Base-by-base conservation (phyloP, 2,113 vertebrate genomes). In the Leptocoma aspasia region DNA sequence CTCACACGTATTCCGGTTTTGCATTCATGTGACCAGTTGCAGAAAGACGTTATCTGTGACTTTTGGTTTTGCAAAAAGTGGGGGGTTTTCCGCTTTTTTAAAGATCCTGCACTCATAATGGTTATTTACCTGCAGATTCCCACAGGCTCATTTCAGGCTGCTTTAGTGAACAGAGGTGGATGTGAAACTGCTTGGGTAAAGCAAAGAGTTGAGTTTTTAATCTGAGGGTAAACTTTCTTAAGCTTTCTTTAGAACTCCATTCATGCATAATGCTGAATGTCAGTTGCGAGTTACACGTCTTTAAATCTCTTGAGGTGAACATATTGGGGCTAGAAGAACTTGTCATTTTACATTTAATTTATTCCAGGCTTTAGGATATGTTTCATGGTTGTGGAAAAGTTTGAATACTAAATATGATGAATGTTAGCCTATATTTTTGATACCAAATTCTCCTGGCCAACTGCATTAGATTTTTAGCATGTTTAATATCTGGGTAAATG, bases 321-420 rank as follows among this genome's bases (percentile, higher is more conserved):
- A 68, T 84, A 77, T 82, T 82, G 60, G 64, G 84, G 57, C 79
- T 86, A 84, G 64, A 84, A 90, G 80, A 85, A 88, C 73, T 81
- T 93, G 95, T 89, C 83, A 94, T 71, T 82, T 96, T 92, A 79
- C 56, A 47, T 93, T 97, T 82, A 89, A 92, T 92, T 94, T 93
- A 84, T 94, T 96, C 61, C 65, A 82, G 79, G 45, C 89, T 83
- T 90, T 81, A 82, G 79, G 69, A 63, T 82, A 73, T 52, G 35
- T 89, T 94, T 89, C 24, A 18, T 68, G 73, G 52, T 76, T 84
- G 60, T 72, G 42, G 60, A 86, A 68, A 89, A 73, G 81, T 94
- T 93, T 72, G 77, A 92, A 77, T 35, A 39, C 54, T 89, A 92
- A 85, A 61, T 82, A 68, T 78, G 79, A 77, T 91, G 44, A 71